Evolutionary conservation across 2,888 invertebrate species (phyloP), one percentile per base, ranked within the genome.

Genomic region (Schizotus pectinicornis): DNA sequence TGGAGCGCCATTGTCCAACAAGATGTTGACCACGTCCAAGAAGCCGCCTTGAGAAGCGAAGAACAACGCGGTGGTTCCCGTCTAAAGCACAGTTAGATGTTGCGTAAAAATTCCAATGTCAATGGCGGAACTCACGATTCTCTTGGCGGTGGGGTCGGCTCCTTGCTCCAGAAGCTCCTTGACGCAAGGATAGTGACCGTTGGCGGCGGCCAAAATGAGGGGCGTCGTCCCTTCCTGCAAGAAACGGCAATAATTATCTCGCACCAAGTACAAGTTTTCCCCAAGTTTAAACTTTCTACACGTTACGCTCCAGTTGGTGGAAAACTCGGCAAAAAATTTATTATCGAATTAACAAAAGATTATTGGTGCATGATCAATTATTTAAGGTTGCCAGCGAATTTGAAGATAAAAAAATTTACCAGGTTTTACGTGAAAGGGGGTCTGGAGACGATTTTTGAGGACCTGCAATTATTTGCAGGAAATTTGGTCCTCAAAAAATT

Each of bases 1-100:
- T 53, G 84, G 82, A 0, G 92, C 92, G 9, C 91, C 91, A 67
- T 89, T 84, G 72, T 92, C 90, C 56, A 96, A 81, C 67, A 97
- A 82, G 63, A 91, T 81, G 61, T 84, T 82, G 14, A 93, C 91
- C 63, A 95, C 88, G 76, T 95, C 92, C 66, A 92, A 81, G 81
- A 88, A 94, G 6, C 96, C 96, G 66, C 93, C 93, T 80, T 97
- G 96, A 11, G 95, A 91, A 57, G 96, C 95, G 81, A 96, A 96
- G 82, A 96, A 96, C 71, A 97, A 81, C 41, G 95, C 92, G 62
- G 92, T 93, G 41, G 96, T 95, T 59, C 96, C 95, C 56, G 96
- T 95, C 89, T 94, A 82, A 68, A 82, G 81, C 63, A 62, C 54
- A 62, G 58, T 58, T 52, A 32, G 43, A 32, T 7, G 36, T 7